phyloP scores from a whole-genome alignment of 2,888 invertebrate species.

The Pemphredon lugubris region DNA sequence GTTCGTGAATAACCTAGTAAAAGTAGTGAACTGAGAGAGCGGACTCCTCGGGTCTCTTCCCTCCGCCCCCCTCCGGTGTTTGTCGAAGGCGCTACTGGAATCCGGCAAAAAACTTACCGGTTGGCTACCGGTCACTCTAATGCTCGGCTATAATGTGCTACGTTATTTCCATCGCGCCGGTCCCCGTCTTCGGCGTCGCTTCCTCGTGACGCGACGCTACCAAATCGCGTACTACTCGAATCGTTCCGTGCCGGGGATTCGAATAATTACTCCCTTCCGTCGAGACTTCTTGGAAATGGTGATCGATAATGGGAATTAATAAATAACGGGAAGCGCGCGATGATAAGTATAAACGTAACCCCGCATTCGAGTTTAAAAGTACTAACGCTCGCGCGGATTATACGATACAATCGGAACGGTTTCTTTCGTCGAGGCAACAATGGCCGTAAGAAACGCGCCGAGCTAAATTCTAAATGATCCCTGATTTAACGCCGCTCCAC shows the following conservation, averaged over 20 bases:
- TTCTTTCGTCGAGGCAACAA: too few relatives aligned
- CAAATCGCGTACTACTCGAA: neutral
- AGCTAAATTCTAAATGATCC: too few relatives aligned
- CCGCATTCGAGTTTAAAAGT: too few relatives aligned
- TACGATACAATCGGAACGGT: too few relatives aligned
- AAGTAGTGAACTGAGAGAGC: slow-evolving; percentile 68
- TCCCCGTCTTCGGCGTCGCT: too few relatives aligned
- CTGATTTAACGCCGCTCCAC: neutral
- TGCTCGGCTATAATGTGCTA: slow-evolving; percentile 75
- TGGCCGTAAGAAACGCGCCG: too few relatives aligned
- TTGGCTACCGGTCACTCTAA: slow-evolving; percentile 77
- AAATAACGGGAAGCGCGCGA: too few relatives aligned
- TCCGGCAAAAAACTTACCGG: slow-evolving; percentile 77
- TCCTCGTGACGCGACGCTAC: slow-evolving; percentile 22
- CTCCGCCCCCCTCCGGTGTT: slow-evolving; percentile 67
- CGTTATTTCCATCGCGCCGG: slow-evolving; percentile 70
- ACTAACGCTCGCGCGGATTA: too few relatives aligned
- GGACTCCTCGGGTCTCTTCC: slow-evolving; percentile 46
- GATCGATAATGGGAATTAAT: too few relatives aligned
- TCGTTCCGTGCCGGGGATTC: neutral
- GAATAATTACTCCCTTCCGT: too few relatives aligned
- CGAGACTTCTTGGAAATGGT: too few relatives aligned
- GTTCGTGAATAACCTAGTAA: slow-evolving; percentile 73
- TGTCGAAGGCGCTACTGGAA: slow-evolving; percentile 79
- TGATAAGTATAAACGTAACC: too few relatives aligned